Evolutionary conservation across 2,113 vertebrate species (phyloP).

Genomic region (Dermatemys mawii): DNA sequence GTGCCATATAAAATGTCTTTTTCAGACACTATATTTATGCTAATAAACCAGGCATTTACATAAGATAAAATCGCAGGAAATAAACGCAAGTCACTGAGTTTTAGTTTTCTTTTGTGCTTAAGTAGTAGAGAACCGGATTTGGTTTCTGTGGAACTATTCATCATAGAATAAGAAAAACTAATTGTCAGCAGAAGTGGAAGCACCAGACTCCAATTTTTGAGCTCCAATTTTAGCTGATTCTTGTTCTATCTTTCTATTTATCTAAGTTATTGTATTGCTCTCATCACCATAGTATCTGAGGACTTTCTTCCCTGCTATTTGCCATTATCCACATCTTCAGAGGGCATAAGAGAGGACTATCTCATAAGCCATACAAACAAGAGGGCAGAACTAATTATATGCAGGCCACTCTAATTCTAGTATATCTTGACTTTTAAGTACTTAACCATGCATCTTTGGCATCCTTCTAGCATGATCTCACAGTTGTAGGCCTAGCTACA

Average conservation of each 20-base stretch:
- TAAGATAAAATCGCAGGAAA: not conserved
- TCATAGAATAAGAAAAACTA: not conserved
- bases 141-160: not conserved
- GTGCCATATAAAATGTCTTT: too few relatives aligned
- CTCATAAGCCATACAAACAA: not conserved
- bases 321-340: not conserved
- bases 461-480: not conserved
- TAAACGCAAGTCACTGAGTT: not conserved
- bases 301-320: not conserved
- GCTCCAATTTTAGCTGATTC: not conserved
- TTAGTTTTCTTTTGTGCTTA: not conserved
- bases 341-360: not conserved
- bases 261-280: not conserved
- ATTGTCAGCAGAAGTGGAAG: not conserved
- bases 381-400: rapidly evolving
- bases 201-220: not conserved
- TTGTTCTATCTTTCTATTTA: not conserved
- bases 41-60: too few relatives aligned
- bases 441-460: not conserved
- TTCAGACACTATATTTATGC: too few relatives aligned
- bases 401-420: not conserved
- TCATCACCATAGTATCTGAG: not conserved
- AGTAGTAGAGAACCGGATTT: not conserved
- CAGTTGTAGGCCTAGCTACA: not conserved
- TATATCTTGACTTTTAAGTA: not conserved